Conservation (phyloP, 1,140 invertebrate species). For the Anadara kagoshimensis region DNA sequence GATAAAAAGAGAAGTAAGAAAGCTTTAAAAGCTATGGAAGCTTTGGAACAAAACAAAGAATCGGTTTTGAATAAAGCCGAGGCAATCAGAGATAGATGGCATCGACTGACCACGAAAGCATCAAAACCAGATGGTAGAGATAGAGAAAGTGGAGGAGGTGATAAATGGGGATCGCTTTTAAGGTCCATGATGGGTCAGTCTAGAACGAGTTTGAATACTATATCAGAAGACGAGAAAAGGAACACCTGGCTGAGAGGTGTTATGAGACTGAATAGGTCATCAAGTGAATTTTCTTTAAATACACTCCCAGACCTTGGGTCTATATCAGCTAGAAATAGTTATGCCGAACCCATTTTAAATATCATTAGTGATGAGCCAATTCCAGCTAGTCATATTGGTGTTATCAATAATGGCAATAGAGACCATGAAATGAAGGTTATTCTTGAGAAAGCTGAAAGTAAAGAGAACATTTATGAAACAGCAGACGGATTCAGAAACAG, state of each 20-base stretch:
- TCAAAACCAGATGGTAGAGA: constrained; percentile 24
- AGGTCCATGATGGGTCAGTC: constrained; percentile 52
- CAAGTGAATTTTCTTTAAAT: constrained; percentile 38
- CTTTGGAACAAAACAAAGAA: constrained; percentile 55
- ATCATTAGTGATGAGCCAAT: constrained; percentile 49
- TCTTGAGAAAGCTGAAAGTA: neutral
- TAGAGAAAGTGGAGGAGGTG: constrained; percentile 14
- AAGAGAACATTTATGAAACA: constrained; percentile 35
- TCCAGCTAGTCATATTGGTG: neutral
- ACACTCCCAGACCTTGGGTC: constrained; percentile 36
- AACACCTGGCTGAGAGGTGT: constrained; percentile 46
- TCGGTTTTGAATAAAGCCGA: constrained; percentile 59
- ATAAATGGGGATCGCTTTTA: constrained; percentile 56
- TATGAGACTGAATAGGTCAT: constrained; percentile 30
- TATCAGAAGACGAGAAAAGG: constrained; percentile 55
- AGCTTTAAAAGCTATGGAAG: constrained; percentile 51
- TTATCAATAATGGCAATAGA: neutral
- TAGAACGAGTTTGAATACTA: constrained; percentile 55
- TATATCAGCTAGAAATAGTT: constrained; percentile 34
- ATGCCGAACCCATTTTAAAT: constrained; percentile 49
- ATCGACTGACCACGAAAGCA: constrained; percentile 43
- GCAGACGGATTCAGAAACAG: constrained; percentile 21
- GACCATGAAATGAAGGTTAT: constrained; percentile 11
- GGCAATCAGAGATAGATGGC: constrained; percentile 54
- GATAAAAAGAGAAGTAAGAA: constrained; percentile 52